phyloP scores from a whole-genome alignment of 2,888 invertebrate species.

The Ctenicera cuprea region DNA sequence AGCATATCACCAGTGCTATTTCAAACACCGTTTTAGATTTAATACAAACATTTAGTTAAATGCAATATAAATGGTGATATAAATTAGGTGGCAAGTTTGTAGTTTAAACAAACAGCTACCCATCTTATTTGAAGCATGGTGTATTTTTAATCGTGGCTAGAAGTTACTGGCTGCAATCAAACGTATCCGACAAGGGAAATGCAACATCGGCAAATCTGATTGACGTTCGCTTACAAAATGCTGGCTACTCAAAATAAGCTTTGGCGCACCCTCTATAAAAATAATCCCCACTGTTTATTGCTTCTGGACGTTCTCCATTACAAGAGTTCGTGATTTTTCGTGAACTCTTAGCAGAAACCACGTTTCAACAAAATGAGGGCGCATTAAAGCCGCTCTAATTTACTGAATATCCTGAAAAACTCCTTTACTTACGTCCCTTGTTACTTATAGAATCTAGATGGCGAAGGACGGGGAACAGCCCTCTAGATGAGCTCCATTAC shows the following conservation, averaged over 20 bases:
- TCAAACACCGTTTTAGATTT: too few species aligned
- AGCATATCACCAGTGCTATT: too few species aligned
- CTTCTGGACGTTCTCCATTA: constrained; percentile 49
- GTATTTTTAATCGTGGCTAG: not conserved
- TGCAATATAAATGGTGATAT: too few species aligned
- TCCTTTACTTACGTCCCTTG: constrained; percentile 58
- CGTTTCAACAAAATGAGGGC: constrained; percentile 50
- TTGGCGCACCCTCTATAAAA: constrained; percentile 48
- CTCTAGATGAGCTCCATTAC: constrained; percentile 66
- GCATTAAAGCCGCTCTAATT: constrained; percentile 59
- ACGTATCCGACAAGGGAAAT: constrained; percentile 31
- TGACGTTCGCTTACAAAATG: constrained; percentile 47
- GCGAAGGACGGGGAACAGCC: constrained; percentile 56
- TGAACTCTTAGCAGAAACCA: constrained; percentile 47
- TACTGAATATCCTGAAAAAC: constrained; percentile 64
- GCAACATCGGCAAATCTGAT: constrained; percentile 43
- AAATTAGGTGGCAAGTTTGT: too few species aligned
- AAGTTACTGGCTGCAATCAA: constrained; percentile 4
- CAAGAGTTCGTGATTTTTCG: constrained; percentile 50
- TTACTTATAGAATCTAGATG: constrained; percentile 65
- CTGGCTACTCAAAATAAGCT: constrained; percentile 50
- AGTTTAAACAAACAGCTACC: too few species aligned
- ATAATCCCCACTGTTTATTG: constrained; percentile 51
- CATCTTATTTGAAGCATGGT: too few species aligned
- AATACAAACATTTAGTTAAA: too few species aligned